These are phyloP conservation scores for Onychostoma macrolepis DNA, from an alignment of 2,113 vertebrate species.

Conservation along the genomic window DNA sequence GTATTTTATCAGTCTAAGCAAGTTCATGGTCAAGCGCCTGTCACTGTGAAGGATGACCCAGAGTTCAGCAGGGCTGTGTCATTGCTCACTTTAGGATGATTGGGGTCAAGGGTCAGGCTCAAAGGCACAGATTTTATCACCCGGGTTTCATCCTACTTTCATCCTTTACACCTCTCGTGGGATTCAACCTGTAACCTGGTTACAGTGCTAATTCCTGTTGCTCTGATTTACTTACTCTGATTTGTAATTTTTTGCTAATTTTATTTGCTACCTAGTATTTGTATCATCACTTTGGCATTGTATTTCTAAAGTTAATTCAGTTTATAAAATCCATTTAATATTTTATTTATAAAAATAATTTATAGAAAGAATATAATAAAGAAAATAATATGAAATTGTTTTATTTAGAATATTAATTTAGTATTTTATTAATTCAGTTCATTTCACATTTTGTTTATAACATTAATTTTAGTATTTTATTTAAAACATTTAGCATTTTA, in stretches of 20 bases:
- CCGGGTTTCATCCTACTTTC: neutral
- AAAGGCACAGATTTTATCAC: slow-evolving; percentile 1
- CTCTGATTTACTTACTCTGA: neutral
- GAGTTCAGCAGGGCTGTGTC: neutral
- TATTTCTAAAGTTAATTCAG: neutral
- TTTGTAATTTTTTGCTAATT: neutral
- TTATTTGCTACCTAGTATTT: neutral
- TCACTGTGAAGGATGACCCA: neutral
- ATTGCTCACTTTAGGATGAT: neutral
- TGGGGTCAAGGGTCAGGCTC: slow-evolving; percentile 1
- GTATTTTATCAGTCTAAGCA: neutral
- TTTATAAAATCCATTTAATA: neutral
- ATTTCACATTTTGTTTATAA: neutral
- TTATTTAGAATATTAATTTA: neutral
- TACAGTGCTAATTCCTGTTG: neutral
- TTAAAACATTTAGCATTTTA: neutral
- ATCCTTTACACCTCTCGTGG: neutral
- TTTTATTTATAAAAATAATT: neutral
- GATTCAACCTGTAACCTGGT: neutral
- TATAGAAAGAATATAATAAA: neutral
- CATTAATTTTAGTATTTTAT: neutral
- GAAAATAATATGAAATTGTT: no score
- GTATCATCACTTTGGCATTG: neutral
- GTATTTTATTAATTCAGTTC: neutral
- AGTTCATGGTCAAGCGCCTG: neutral